phyloP scores from a whole-genome alignment of 2,797 vertebrate species.

The Hemibagrus guttatus region DNA sequence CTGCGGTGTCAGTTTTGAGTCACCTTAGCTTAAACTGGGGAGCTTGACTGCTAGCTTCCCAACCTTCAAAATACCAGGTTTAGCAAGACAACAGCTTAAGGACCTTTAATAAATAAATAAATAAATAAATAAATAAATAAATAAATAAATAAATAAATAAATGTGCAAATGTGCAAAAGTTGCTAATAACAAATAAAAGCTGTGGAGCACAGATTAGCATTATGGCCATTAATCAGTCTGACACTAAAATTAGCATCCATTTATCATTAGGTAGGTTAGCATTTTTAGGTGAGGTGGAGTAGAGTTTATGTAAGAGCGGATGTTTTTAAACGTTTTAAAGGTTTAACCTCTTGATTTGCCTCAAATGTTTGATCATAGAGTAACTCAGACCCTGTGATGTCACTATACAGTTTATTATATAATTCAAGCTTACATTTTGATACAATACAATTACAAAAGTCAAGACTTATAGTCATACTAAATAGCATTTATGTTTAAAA shows the following conservation, averaged over 20 bases:
- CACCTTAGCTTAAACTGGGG: constrained; percentile 53
- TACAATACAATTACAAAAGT: neutral
- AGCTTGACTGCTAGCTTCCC: constrained; percentile 39
- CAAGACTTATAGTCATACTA: neutral
- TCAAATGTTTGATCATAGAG: neutral
- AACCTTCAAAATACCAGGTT: neutral
- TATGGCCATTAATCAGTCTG: constrained; percentile 26
- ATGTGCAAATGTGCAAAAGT: constrained; percentile 21
- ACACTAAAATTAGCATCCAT: constrained; percentile 17
- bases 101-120: neutral
- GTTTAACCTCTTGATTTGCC: neutral
- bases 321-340: neutral
- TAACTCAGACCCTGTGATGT: neutral
- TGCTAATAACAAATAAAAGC: constrained; percentile 4
- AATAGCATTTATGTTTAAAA: neutral
- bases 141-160: neutral
- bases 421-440: neutral
- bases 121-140: neutral
- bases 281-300: neutral
- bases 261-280: constrained; percentile 22
- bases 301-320: neutral
- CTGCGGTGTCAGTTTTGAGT: constrained; percentile 54
- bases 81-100: neutral
- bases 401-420: neutral
- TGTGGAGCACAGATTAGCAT: constrained; percentile 12